Evolutionary conservation across 1,140 invertebrate genomes (phyloP), one percentile per base, ranked within the genome.

Genomic region (Brachionus rubens): DNA sequence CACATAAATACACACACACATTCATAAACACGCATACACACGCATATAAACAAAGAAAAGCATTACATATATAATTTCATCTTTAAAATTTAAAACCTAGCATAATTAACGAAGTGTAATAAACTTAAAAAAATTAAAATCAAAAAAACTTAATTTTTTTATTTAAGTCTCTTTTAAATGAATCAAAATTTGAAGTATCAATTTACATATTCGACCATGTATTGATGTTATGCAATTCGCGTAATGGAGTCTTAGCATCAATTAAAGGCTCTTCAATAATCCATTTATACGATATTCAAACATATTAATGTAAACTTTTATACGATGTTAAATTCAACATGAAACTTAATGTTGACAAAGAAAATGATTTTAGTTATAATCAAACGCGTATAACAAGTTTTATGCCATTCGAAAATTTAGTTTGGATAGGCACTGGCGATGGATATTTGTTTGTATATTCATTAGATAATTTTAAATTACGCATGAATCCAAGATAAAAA

Each of bases 351-450:
- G 12, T 76, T 40, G 78, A 76, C 9, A 77, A 82, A 80, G 81
- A 84, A 41, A 81, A 83, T 78, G 82, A 83, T 62, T 81, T 82
- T 33, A 82, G 82, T 54, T 83, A 83, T 68, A 83, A 83, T 62
- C 72, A 78, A 65, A 81, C 81, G 0, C 79, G 86, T 43, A 82
- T 87, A 19, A 85, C 84, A 21, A 82, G 83, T 30, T 80, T 86
- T 14, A 77, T 87, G 10, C 83, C 83, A 43, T 78, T 84, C 75
- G 82, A 83, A 16, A 80, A 83, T 46, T 80, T 80, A 14, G 80
- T 87, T 16, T 86, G 86, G 85, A 81, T 87, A n/a, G 87, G 87
- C 10, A 87, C 87, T 16, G 85, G 83, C 6, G 86, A 87, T 77
- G 87, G 87, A 28, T 86, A 85, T 77, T 79, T 87, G 3, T 83